Percentiles rank a stretch among this genome's conserved stretches.
These are phyloP conservation scores for Pteria penguin DNA, from an alignment of 2,888 invertebrate genomes.

Conservation along the genomic window DNA sequence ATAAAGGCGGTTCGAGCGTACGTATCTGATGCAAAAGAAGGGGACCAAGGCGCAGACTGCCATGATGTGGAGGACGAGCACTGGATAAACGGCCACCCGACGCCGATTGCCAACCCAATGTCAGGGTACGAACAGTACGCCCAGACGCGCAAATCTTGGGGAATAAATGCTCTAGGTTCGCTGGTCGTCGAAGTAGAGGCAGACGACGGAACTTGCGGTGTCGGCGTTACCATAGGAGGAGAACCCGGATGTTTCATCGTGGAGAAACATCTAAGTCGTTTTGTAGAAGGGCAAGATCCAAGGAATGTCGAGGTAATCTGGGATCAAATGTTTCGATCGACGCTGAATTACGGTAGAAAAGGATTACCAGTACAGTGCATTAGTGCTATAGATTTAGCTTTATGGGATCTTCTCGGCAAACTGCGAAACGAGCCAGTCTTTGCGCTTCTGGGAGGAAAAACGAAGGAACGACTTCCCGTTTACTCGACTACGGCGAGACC, in stretches of 20 bases:
- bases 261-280: conserved; percentile 75
- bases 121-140: conserved; percentile 69
- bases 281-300: conserved; percentile 77
- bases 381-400: conserved; percentile 75
- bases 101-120: conserved; percentile 76
- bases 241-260: conserved; percentile 76
- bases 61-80: conserved; percentile 75
- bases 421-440: conserved; percentile 75
- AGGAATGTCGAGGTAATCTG: conserved; percentile 73
- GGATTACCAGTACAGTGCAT: conserved; percentile 76
- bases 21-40: conserved; percentile 48
- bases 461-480: conserved; percentile 74
- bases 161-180: conserved; percentile 76
- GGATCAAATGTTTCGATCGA: conserved; percentile 76
- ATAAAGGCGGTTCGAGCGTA: conserved; percentile 72
- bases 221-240: conserved; percentile 76
- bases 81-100: conserved; percentile 75
- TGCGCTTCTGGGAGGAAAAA: conserved; percentile 76
- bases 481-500: conserved; percentile 76
- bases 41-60: conserved; percentile 75
- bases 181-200: conserved; percentile 77
- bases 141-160: conserved; percentile 74
- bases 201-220: conserved; percentile 73
- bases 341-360: conserved; percentile 76
- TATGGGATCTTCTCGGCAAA: conserved; percentile 77